phyloP scores from a whole-genome alignment of 2,888 invertebrate species.

The Lucinisca nassula region DNA sequence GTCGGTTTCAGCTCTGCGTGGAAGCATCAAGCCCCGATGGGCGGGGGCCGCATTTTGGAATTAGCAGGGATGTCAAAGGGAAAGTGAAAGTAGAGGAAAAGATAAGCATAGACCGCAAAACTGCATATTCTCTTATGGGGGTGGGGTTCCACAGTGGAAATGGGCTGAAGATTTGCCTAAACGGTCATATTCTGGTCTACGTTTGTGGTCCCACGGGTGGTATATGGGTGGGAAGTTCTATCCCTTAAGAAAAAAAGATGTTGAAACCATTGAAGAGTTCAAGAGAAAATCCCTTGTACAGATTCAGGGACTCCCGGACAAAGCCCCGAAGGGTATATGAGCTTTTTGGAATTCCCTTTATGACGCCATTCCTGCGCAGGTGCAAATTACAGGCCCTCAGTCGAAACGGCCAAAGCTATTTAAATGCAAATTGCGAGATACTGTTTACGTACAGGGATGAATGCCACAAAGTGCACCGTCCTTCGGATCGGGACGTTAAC shows the following conservation, averaged over 20 bases:
- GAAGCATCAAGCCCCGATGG: no score
- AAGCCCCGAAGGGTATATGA: no score
- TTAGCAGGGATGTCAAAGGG: background rate
- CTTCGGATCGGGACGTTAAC: no score
- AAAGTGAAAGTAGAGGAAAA: background rate
- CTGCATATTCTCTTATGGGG: slow-evolving; percentile 19
- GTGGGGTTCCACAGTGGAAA: slow-evolving; percentile 12
- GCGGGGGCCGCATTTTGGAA: no score
- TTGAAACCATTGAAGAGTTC: slow-evolving; percentile 10
- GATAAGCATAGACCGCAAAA: background rate
- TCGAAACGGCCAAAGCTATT: no score
- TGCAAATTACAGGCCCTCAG: no score
- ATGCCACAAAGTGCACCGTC: no score
- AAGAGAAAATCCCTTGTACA: slow-evolving; percentile 3
- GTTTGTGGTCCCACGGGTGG: background rate
- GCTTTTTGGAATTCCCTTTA: no score
- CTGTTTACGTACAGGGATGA: no score
- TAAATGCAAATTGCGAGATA: no score
- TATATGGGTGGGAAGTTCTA: background rate
- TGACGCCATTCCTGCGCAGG: no score
- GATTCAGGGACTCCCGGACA: slow-evolving; percentile 13
- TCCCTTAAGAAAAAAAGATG: background rate
- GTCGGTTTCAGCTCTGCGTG: no score
- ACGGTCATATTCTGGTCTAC: background rate
- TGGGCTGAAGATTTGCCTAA: background rate